Evolutionary conservation across 2,113 vertebrate species (phyloP).

Genomic region (Nyctereutes procyonoides): DNA sequence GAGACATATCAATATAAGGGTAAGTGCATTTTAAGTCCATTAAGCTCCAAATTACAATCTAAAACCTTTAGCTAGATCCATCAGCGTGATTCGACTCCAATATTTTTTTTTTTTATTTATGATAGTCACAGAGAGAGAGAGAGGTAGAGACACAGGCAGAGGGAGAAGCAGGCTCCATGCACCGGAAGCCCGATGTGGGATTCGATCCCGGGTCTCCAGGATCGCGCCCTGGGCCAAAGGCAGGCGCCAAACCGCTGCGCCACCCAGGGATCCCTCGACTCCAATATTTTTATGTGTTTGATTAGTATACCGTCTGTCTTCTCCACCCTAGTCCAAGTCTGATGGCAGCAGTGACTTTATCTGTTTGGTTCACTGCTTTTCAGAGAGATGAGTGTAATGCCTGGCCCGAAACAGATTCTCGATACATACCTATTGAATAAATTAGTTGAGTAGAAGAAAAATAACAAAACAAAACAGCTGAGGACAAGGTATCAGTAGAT

Average conservation of each 20-base stretch:
- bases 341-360: background rate
- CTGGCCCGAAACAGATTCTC: background rate
- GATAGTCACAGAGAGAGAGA: too few relatives aligned
- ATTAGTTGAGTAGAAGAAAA: background rate
- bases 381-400: background rate
- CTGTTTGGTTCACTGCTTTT: background rate
- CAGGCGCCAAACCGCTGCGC: too few relatives aligned
- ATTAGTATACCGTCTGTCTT: background rate
- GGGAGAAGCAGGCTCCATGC: too few relatives aligned
- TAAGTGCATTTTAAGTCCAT: background rate
- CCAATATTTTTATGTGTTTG: background rate
- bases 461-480: background rate
- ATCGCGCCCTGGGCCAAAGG: too few relatives aligned
- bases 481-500: background rate
- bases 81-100: background rate
- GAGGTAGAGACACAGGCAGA: too few relatives aligned
- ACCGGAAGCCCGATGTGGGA: too few relatives aligned
- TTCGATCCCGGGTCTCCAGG: too few relatives aligned
- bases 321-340: background rate
- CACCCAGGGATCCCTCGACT: too few relatives aligned
- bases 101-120: too few relatives aligned
- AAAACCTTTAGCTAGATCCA: background rate
- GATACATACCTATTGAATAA: background rate
- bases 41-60: background rate
- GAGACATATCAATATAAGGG: background rate